Evolutionary conservation across 2,888 invertebrate species (phyloP), one percentile per base, ranked within the genome.

Genomic region (Baccha elongata): DNA sequence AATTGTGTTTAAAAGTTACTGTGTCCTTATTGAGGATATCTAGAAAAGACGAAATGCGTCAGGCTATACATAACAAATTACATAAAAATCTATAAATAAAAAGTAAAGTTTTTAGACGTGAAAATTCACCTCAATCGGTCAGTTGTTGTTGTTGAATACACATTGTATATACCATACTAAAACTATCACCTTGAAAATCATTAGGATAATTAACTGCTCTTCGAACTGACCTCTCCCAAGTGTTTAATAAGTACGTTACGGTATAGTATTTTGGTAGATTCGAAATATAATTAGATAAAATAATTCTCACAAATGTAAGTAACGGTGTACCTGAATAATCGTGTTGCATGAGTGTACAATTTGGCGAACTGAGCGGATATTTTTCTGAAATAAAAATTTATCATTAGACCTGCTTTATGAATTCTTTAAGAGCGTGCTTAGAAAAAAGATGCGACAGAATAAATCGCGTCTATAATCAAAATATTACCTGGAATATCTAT

Each of bases 191-290:
- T 21, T 86, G 46, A 0, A 85, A 62, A 7, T 84, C 72, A 65
- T 85, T 87, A 2, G 95, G 95, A 8, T 95, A 94, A 81, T 95
- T 95, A 0, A 96, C 97, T 88, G 96, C 97, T 88, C 97, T 97
- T 1, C 97, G 91, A 6, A 98, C 96, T 86, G 97, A 96, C 96
- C 97, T 97, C 91, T 97, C 97, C 98, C 98, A 98, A 21, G 97
- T 97, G 88, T 97, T 96, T 29, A 98, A 91, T 1, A 98, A 91
- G 86, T 98, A 96, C 0, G 97, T 96, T 10, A 98, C 94, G 0
- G 98, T 97, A 90, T 95, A 97, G 35, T 86, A 86, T 86, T 94
- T 93, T 0, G 98, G 97, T 87, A 98, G 91, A 87, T 96, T 96
- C 85, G 92, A 93, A 74, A 97, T 93, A 52, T 97, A 91, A 0